Evolutionary conservation across 2,888 invertebrate genomes (phyloP).

Genomic region (Polydrusus tereticollis): DNA sequence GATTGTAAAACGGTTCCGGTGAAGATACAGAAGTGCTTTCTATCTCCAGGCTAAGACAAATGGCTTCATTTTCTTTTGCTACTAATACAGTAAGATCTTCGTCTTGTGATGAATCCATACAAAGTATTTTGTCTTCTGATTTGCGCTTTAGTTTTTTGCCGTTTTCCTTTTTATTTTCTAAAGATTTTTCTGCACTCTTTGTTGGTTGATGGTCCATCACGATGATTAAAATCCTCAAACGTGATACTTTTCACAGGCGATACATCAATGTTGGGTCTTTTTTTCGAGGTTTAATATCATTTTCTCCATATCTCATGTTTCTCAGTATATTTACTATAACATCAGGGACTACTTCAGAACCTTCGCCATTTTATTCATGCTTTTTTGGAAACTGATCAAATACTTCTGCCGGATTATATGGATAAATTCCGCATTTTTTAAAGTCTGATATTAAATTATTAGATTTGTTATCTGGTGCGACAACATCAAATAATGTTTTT

Average conservation of each 20-base stretch:
- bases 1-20: background rate
- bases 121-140: background rate
- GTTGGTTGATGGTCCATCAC: background rate
- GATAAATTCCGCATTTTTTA: conserved; percentile 20
- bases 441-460: conserved; percentile 27
- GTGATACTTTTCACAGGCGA: background rate
- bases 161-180: background rate
- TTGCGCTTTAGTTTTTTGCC: background rate
- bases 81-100: background rate
- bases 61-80: background rate
- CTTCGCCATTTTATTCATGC: background rate
- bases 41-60: background rate
- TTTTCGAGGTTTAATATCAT: background rate
- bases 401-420: conserved; percentile 28
- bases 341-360: background rate
- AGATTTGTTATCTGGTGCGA: conserved; percentile 18
- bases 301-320: background rate
- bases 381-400: background rate
- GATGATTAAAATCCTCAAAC: background rate
- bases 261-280: background rate
- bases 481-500: conserved; percentile 29
- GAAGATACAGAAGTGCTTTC: background rate
- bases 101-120: background rate
- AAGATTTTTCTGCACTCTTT: background rate
- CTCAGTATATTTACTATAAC: background rate